These are phyloP conservation scores for Lasioglossum pauxillum DNA, from an alignment of 2,888 invertebrate species.

Conservation along the genomic window DNA sequence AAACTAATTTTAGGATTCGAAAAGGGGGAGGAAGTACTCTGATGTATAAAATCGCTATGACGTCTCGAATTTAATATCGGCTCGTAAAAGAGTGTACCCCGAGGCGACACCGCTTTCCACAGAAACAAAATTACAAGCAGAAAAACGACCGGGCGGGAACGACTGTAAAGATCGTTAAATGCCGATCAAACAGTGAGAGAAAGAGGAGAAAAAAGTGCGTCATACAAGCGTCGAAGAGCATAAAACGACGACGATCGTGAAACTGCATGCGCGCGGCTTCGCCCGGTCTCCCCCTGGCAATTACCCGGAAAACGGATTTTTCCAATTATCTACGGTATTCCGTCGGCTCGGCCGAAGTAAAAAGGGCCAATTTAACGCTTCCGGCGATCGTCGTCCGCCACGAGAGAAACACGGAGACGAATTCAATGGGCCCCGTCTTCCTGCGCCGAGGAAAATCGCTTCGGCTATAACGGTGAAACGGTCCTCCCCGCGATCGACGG, in stretches of 20 bases:
- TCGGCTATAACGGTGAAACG: slow-evolving; percentile 61
- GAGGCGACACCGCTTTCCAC: background rate
- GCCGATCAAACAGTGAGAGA: background rate
- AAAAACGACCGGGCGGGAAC: background rate
- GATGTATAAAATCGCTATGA: background rate
- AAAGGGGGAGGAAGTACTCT: background rate
- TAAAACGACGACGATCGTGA: background rate
- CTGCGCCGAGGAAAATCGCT: slow-evolving; percentile 48
- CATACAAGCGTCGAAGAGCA: background rate
- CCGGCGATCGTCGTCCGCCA: slow-evolving; percentile 24
- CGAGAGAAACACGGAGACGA: slow-evolving; percentile 21
- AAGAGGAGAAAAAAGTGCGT: background rate
- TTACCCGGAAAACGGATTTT: slow-evolving; percentile 46
- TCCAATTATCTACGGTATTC: slow-evolving; percentile 42
- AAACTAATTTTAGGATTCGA: background rate
- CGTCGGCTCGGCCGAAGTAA: slow-evolving; percentile 9
- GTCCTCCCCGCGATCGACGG: slow-evolving; percentile 5
- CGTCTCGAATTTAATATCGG: background rate
- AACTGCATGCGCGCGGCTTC: background rate
- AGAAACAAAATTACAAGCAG: background rate
- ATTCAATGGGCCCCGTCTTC: slow-evolving; percentile 37
- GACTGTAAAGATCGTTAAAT: background rate
- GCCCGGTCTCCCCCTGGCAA: slow-evolving; percentile 20
- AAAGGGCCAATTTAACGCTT: slow-evolving; percentile 50
- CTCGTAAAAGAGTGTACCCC: background rate